Percentiles rank a stretch among this genome's conserved stretches.
These are phyloP conservation scores for Coregonus clupeaformis DNA, from an alignment of 2,113 vertebrate species.

Conservation along the genomic window DNA sequence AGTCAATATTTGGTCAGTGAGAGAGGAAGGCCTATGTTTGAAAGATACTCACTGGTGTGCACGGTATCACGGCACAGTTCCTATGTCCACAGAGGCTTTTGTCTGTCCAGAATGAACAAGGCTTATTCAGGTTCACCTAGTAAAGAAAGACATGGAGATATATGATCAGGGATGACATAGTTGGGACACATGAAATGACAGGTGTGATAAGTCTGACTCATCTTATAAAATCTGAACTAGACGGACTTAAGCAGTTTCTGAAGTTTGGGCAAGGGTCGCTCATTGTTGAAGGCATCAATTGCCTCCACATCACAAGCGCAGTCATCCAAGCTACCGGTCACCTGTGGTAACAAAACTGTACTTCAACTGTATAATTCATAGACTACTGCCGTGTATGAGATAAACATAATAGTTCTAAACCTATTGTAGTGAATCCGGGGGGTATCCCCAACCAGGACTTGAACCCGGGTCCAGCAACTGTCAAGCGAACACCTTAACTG, in stretches of 20 bases:
- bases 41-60: conserved; percentile 79
- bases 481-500: no score
- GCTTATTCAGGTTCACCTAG: conserved; percentile 89
- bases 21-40: no score
- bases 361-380: no score
- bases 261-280: conserved; percentile 83
- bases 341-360: conserved; percentile 57
- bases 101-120: conserved; percentile 89
- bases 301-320: conserved; percentile 93
- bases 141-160: conserved; percentile 23
- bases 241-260: no score
- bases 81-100: conserved; percentile 82
- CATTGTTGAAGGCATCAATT: conserved; percentile 89
- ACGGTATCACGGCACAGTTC: conserved; percentile 87
- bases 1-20: no score
- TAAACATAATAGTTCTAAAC: not conserved
- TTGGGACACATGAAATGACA: not conserved
- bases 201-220: conserved; percentile 36
- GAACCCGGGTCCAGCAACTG: no score
- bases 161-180: not conserved
- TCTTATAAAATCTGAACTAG: conserved; percentile 96
- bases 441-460: no score
- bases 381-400: no score
- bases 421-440: no score
- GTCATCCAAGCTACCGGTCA: conserved; percentile 88